Conservation (phyloP, 2,113 vertebrate species). For the Pollachius pollachius region DNA sequence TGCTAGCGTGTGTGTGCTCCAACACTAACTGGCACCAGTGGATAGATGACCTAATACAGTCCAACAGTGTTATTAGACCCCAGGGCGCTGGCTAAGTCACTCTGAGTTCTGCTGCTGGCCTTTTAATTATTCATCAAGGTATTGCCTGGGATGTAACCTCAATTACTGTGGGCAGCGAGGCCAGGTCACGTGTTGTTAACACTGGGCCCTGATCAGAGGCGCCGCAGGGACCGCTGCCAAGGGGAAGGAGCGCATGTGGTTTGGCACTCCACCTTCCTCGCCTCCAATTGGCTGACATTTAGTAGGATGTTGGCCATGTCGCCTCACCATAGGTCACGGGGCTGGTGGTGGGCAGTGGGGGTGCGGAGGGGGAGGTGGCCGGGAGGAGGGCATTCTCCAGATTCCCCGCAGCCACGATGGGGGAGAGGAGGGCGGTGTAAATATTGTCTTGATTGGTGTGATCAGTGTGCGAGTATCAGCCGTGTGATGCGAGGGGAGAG, state of each 20-base stretch:
- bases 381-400: constrained; percentile 36
- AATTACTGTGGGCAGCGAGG: constrained; percentile 64
- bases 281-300: constrained; percentile 65
- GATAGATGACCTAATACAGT: constrained; percentile 76
- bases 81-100: constrained; percentile 67
- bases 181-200: constrained; percentile 65
- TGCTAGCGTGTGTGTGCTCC: constrained; percentile 2
- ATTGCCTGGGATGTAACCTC: constrained; percentile 65
- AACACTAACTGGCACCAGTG: constrained; percentile 63
- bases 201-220: constrained; percentile 57
- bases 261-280: constrained; percentile 60
- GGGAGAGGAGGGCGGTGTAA: constrained; percentile 47
- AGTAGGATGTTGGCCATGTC: constrained; percentile 48
- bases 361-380: background rate
- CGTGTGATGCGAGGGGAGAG: constrained; percentile 29
- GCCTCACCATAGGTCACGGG: background rate
- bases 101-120: constrained; percentile 60
- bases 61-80: constrained; percentile 73
- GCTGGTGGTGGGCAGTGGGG: background rate
- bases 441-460: constrained; percentile 66
- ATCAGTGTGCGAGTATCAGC: constrained; percentile 45
- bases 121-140: constrained; percentile 73
- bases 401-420: constrained; percentile 50
- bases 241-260: constrained; percentile 58
- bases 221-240: constrained; percentile 66